Percentiles rank a stretch among this genome's conserved stretches.
Conservation (phyloP, 2,113 vertebrate species). For the Sylvia atricapilla region DNA sequence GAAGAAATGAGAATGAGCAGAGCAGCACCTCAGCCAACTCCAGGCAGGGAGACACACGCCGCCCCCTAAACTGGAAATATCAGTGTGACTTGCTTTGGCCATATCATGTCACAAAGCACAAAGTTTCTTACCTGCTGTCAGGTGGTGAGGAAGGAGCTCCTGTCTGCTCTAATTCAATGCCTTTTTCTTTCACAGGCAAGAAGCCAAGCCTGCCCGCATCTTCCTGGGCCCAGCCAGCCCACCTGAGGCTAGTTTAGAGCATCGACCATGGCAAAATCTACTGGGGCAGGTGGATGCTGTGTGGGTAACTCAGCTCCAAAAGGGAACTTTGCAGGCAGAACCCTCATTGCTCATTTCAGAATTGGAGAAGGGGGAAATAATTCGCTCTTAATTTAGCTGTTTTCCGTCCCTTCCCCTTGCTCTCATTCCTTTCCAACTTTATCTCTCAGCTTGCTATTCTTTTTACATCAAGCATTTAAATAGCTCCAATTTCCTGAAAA, state of each 20-base stretch:
- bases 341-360: background rate
- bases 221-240: background rate
- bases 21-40: background rate
- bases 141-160: background rate
- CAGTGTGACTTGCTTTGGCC: fast-evolving
- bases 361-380: background rate
- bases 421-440: background rate
- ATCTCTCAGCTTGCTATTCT: background rate
- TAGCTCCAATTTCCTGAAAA: background rate
- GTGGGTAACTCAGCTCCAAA: background rate
- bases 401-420: background rate
- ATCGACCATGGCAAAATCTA: fast-evolving
- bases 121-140: background rate
- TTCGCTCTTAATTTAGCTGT: background rate
- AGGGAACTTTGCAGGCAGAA: background rate
- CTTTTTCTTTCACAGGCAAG: background rate
- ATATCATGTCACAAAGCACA: background rate
- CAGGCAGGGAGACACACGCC: background rate
- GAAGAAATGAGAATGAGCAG: background rate
- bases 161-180: fast-evolving
- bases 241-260: background rate
- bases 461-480: background rate
- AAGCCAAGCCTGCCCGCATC: background rate
- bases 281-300: too few species aligned
- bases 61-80: background rate